Percentiles rank a stretch among this genome's conserved stretches.
phyloP scores from a whole-genome alignment of 2,113 vertebrate genomes.

The Aix galericulata region DNA sequence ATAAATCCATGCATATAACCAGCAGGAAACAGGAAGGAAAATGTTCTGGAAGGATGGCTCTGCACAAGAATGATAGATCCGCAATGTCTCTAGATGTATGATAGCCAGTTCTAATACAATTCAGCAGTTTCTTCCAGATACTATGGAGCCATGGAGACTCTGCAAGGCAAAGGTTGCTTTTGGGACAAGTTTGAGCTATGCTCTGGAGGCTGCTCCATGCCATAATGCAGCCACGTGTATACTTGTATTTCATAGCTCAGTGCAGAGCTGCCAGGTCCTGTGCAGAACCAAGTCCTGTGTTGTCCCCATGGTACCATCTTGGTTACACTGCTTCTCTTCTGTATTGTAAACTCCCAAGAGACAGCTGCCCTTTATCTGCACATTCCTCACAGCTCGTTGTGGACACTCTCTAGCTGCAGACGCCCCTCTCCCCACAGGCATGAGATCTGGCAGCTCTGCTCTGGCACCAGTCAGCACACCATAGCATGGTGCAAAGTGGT shows the following conservation, averaged over 20 bases:
- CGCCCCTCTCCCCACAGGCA: accelerated
- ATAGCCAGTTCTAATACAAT: neutral
- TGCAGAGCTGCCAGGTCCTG: neutral
- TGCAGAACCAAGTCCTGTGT: accelerated
- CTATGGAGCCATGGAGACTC: neutral
- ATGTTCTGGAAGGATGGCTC: neutral
- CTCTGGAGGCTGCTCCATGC: neutral
- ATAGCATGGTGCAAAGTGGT: accelerated
- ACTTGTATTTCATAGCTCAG: neutral
- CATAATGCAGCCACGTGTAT: neutral
- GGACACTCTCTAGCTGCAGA: accelerated
- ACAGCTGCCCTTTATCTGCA: neutral
- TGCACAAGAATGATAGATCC: neutral
- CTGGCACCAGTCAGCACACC: neutral
- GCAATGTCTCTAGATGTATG: accelerated
- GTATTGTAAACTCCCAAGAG: neutral
- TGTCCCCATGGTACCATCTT: neutral
- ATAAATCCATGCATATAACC: neutral
- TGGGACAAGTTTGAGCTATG: neutral
- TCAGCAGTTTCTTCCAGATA: neutral
- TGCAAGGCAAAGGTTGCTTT: neutral
- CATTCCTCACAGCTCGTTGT: accelerated
- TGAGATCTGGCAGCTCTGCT: neutral
- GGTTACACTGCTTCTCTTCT: neutral
- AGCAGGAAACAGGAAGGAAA: neutral